Evolutionary conservation across 1,140 invertebrate genomes (phyloP).

Genomic region (Heliconius hewitsoni): DNA sequence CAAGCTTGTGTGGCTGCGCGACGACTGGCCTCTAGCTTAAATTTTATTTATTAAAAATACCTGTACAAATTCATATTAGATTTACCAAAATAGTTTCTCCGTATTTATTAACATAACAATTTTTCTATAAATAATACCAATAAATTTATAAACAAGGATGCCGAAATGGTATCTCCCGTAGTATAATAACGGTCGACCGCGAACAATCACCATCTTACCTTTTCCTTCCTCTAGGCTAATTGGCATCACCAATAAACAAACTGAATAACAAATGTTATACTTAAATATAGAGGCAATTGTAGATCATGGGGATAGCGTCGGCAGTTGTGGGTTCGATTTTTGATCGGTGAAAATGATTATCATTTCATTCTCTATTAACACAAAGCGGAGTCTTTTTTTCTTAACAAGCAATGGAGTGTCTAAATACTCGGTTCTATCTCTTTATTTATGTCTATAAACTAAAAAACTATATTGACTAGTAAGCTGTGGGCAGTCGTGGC

Average conservation of each 20-base stretch:
- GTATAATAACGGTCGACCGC: background rate
- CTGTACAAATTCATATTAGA: background rate
- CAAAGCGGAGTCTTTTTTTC: too few species aligned
- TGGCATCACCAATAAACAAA: background rate
- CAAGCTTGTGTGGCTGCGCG: too few species aligned
- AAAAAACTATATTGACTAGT: too few species aligned
- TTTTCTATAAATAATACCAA: background rate
- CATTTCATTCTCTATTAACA: too few species aligned
- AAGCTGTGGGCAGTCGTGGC: too few species aligned
- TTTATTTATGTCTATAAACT: too few species aligned
- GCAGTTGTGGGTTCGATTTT: background rate
- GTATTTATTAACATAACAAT: background rate
- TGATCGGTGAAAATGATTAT: too few species aligned
- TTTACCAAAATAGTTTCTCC: background rate
- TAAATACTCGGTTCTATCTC: too few species aligned
- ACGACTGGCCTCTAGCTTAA: too few species aligned
- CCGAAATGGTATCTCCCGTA: background rate
- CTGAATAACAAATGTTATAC: background rate
- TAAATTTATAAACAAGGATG: background rate
- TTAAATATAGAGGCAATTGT: background rate
- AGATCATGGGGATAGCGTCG: background rate
- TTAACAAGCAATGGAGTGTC: too few species aligned
- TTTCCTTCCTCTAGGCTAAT: background rate
- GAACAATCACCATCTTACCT: background rate
- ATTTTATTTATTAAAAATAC: too few species aligned